Conservation (phyloP, 2,797 vertebrate species). For the Galaxias olidus region DNA sequence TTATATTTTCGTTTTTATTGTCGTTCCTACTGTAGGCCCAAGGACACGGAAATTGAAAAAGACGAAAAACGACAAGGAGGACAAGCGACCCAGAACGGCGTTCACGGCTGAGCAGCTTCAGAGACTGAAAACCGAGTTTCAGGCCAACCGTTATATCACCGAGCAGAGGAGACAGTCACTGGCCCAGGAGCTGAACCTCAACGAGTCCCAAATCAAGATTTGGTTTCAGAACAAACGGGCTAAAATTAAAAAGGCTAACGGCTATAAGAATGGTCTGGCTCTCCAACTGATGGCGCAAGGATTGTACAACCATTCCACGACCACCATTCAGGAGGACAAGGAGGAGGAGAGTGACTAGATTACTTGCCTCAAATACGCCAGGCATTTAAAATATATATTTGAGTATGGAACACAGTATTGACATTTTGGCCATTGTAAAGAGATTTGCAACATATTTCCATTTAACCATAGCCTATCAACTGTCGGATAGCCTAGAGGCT, state of each 20-base stretch:
- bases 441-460: constrained; percentile 64
- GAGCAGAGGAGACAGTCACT: constrained; percentile 90
- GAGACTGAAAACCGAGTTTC: constrained; percentile 90
- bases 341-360: constrained; percentile 87
- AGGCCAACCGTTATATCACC: constrained; percentile 91
- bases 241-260: constrained; percentile 92
- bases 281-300: constrained; percentile 95
- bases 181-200: constrained; percentile 90
- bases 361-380: neutral
- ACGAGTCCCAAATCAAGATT: constrained; percentile 96
- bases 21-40: constrained; percentile 83
- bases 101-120: constrained; percentile 96
- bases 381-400: too few relatives aligned
- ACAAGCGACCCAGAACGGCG: constrained; percentile 91
- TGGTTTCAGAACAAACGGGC: constrained; percentile 98
- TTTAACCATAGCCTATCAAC: constrained; percentile 28
- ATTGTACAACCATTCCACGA: constrained; percentile 95
- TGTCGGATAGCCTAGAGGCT: constrained; percentile 65
- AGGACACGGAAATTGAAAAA: constrained; percentile 95
- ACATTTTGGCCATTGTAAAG: constrained; percentile 17
- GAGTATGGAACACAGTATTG: neutral
- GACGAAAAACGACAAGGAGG: constrained; percentile 89
- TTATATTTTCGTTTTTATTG: constrained; percentile 56
- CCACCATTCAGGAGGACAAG: constrained; percentile 88
- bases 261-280: constrained; percentile 90